These are phyloP conservation scores for Ceyx cyanopectus DNA, from an alignment of 2,113 vertebrate genomes.

Conservation along the genomic window DNA sequence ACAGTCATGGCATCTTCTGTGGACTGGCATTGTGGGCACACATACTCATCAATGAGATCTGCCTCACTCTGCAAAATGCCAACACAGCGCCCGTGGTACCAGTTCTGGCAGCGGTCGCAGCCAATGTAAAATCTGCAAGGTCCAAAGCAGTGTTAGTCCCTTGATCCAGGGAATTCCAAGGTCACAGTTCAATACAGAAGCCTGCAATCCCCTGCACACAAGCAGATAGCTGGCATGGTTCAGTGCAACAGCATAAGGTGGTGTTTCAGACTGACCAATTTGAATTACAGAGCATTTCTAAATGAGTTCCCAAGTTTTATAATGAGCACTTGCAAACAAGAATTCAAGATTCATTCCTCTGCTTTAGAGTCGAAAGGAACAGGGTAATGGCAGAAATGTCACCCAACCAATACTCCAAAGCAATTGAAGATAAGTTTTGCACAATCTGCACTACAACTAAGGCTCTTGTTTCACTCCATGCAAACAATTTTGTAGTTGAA, in stretches of 20 bases:
- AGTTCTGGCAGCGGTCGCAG: conserved; percentile 98
- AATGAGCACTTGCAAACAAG: conserved; percentile 25
- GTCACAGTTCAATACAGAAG: not conserved
- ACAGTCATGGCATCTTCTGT: conserved; percentile 99
- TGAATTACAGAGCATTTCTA: not conserved
- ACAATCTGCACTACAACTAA: conserved; percentile 42
- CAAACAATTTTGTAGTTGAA: conserved; percentile 22
- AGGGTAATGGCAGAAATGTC: conserved; percentile 54
- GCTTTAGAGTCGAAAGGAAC: conserved; percentile 66
- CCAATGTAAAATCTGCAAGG: conserved; percentile 95
- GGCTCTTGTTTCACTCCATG: not conserved
- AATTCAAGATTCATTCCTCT: conserved; percentile 12
- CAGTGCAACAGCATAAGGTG: not conserved
- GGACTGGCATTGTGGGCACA: conserved; percentile 98
- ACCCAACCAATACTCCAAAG: conserved; percentile 30
- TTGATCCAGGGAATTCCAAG: not conserved
- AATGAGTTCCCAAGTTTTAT: conserved; percentile 16
- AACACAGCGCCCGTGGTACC: conserved; percentile 98
- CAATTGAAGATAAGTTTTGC: conserved; percentile 15
- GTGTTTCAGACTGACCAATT: not conserved
- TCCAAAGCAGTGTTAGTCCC: conserved; percentile 57
- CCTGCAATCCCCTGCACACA: conserved; percentile 50
- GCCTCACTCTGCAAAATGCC: conserved; percentile 98
- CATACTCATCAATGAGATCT: conserved; percentile 96
- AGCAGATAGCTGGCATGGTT: conserved; percentile 4